phyloP scores from a whole-genome alignment of 1,140 invertebrate genomes.

The Eumaeus atala region DNA sequence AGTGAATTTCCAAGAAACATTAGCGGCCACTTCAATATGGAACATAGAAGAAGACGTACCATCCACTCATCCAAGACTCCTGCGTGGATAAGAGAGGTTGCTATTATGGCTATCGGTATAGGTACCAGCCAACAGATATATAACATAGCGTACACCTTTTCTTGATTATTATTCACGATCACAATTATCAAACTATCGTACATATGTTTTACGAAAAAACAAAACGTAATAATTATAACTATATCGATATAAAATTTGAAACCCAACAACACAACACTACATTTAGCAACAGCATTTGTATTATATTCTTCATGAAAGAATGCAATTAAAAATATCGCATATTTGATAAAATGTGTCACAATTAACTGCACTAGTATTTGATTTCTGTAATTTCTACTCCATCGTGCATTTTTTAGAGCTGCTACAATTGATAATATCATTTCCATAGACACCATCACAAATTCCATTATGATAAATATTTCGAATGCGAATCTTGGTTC shows the following conservation, averaged over 20 bases:
- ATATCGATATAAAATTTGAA: constrained; percentile 50
- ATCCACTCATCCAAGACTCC: constrained; percentile 30
- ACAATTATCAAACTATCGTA: constrained; percentile 58
- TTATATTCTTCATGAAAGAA: constrained; percentile 32
- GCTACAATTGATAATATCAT: constrained; percentile 41
- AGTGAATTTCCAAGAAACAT: constrained; percentile 45
- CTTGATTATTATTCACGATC: constrained; percentile 45
- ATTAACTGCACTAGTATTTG: constrained; percentile 62
- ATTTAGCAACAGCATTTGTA: constrained; percentile 8
- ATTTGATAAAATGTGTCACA: constrained; percentile 48
- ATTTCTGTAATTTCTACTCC: constrained; percentile 58
- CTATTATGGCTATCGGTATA: constrained; percentile 33
- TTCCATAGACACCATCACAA: constrained; percentile 52
- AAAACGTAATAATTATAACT: constrained; percentile 50
- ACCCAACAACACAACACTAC: constrained; percentile 19
- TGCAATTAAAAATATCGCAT: constrained; percentile 35
- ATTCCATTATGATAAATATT: constrained; percentile 46
- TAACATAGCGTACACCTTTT: constrained; percentile 41
- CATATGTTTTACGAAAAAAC: constrained; percentile 62
- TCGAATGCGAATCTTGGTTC: constrained; percentile 10
- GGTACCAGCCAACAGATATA: constrained; percentile 49
- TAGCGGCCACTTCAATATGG: constrained; percentile 48
- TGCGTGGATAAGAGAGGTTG: constrained; percentile 24
- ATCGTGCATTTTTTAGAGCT: constrained; percentile 42
- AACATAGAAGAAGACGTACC: constrained; percentile 42